phyloP scores from a whole-genome alignment of 2,113 vertebrate genomes.

The Hyaena hyaena region DNA sequence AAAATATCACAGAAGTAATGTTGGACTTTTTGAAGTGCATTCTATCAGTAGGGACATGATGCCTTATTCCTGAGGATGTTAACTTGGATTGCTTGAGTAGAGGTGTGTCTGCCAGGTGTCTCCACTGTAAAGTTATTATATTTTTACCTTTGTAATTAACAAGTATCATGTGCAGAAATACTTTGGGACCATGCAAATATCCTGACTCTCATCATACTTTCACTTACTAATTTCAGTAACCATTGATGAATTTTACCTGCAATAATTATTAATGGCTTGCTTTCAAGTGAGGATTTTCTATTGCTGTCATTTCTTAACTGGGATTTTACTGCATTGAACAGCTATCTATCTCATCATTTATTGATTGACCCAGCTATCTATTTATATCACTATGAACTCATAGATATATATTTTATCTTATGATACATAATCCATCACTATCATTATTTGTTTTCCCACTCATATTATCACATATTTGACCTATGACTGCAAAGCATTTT shows the following conservation, averaged over 20 bases:
- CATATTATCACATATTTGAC: neutral
- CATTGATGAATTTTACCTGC: constrained; percentile 43
- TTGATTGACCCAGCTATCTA: neutral
- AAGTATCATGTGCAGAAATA: constrained; percentile 59
- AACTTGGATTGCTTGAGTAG: constrained; percentile 63
- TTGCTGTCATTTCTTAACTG: constrained; percentile 7
- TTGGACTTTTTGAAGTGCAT: neutral
- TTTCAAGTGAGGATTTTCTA: constrained; percentile 29
- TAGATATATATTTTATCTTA: neutral
- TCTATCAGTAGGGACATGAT: constrained; percentile 27
- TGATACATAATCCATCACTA: neutral
- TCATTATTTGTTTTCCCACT: constrained; percentile 20
- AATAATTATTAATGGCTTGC: neutral
- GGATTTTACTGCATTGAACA: neutral
- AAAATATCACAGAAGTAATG: constrained; percentile 18
- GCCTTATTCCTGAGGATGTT: constrained; percentile 45
- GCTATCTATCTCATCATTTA: neutral
- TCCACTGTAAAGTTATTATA: constrained; percentile 44
- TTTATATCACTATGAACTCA: neutral
- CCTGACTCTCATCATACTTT: constrained; percentile 49
- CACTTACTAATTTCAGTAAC: constrained; percentile 44
- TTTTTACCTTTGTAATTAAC: constrained; percentile 70
- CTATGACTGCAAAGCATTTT: neutral
- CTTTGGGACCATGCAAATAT: constrained; percentile 5
- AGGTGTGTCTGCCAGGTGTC: constrained; percentile 17